Percentiles rank a stretch among this genome's conserved stretches.
Conservation (phyloP, 64 coral and sea anemone genomes). For the Actinia tenebrosa region DNA sequence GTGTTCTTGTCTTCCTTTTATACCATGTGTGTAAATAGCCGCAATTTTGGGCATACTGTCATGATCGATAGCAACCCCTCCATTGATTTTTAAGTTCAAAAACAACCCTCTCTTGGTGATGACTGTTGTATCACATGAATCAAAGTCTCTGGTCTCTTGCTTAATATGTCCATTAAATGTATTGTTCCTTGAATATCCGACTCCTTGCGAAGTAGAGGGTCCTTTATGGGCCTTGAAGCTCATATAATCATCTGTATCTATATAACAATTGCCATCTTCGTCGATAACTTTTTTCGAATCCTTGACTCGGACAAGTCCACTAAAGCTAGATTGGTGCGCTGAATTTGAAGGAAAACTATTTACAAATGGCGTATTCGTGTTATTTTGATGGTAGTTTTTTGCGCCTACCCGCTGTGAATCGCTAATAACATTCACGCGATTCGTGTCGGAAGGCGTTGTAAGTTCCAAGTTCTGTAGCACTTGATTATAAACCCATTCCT, state of each 20-base stretch:
- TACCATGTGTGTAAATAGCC: background rate
- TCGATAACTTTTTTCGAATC: slow-evolving; percentile 20
- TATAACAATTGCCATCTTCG: slow-evolving; percentile 28
- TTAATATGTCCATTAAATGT: slow-evolving; percentile 1
- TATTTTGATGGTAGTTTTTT: background rate
- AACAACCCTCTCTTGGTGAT: background rate
- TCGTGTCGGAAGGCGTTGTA: slow-evolving; percentile 1
- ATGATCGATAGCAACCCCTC: slow-evolving; percentile 22
- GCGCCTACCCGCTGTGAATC: background rate
- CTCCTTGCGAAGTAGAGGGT: background rate
- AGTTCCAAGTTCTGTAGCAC: background rate
- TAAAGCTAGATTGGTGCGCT: background rate
- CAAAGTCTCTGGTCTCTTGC: background rate
- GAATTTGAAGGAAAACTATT: background rate
- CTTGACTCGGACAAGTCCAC: background rate
- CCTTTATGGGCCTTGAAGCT: background rate
- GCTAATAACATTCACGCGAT: slow-evolving; percentile 1
- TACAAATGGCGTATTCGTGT: background rate
- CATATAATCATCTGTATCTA: slow-evolving; percentile 16
- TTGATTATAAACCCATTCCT: slow-evolving; percentile 16
- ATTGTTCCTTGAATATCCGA: background rate
- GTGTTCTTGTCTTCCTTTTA: background rate
- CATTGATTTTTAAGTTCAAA: slow-evolving; percentile 7
- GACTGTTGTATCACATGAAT: background rate
- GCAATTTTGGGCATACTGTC: slow-evolving; percentile 9